Conservation (phyloP, 2,888 invertebrate species). For the Shargacucullia verbasci region DNA sequence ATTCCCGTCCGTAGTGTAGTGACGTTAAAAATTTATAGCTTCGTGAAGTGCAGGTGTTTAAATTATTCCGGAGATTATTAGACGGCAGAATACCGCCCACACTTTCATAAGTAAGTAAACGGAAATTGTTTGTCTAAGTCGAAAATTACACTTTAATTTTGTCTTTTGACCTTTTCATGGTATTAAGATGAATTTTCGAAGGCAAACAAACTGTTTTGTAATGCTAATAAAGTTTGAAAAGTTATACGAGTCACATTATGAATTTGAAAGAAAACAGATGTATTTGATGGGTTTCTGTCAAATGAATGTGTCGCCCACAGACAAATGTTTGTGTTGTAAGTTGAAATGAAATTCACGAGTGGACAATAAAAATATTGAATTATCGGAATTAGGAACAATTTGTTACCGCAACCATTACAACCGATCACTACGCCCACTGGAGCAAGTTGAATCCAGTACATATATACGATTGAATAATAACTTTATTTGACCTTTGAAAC, state of each 20-base stretch:
- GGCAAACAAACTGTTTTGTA: conserved; percentile 37
- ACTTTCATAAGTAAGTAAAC: conserved; percentile 42
- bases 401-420: conserved; percentile 51
- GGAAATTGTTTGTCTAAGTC: conserved; percentile 48
- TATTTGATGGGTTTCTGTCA: conserved; percentile 30
- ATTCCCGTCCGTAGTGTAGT: conserved; percentile 46
- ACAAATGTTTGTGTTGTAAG: conserved; percentile 10
- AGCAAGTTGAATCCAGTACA: conserved; percentile 17
- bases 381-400: conserved; percentile 54
- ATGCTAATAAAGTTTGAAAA: conserved; percentile 40
- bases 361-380: conserved; percentile 54
- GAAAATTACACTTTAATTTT: conserved; percentile 40
- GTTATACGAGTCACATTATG: conserved; percentile 21
- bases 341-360: conserved; percentile 33
- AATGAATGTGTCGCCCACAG: conserved; percentile 33
- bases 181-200: conserved; percentile 20
- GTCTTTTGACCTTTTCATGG: conserved; percentile 33
- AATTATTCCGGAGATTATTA: conserved; percentile 53
- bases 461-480: conserved; percentile 40
- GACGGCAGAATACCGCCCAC: conserved; percentile 45
- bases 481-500: conserved; percentile 38
- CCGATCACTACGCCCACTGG: conserved; percentile 54
- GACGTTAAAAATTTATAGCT: conserved; percentile 57
- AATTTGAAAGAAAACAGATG: conserved; percentile 23
- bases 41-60: conserved; percentile 52